A percentile compares a stretch with the other conserved stretches of the same genome.
Evolutionary conservation across 2,113 vertebrate genomes (phyloP).

Genomic region (Micronycteris hirsuta): DNA sequence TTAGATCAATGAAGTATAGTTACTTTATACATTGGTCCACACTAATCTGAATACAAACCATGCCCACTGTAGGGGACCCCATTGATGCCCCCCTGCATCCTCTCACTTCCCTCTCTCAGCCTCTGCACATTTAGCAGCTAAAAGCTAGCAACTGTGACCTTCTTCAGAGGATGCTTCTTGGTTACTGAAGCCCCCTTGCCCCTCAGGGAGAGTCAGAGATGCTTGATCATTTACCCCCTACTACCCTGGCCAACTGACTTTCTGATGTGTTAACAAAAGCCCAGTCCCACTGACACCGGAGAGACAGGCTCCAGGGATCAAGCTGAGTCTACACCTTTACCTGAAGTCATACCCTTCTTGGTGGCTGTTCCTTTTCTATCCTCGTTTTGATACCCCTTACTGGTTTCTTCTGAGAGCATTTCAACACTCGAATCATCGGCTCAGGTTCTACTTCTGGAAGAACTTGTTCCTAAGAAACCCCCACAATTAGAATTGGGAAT

Average conservation of each 20-base stretch:
- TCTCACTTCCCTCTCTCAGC: accelerated
- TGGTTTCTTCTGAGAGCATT: not conserved
- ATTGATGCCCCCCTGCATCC: not conserved
- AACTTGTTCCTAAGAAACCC: not conserved
- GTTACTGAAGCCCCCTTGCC: not conserved
- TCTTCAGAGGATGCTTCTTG: not conserved
- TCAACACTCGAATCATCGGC: not conserved
- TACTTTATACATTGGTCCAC: not conserved
- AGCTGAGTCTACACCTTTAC: not conserved
- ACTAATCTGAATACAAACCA: not conserved
- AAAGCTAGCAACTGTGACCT: not conserved
- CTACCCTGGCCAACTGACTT: not conserved
- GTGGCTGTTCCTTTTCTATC: not conserved
- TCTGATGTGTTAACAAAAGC: not conserved
- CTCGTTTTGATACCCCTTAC: not conserved
- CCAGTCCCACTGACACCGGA: not conserved
- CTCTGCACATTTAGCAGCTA: not conserved
- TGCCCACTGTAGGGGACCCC: not conserved
- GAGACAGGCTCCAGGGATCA: not conserved
- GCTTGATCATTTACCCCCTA: not conserved
- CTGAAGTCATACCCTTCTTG: not conserved
- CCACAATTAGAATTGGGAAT: not conserved
- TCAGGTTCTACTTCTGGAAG: not conserved
- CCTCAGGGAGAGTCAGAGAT: not conserved
- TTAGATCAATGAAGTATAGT: not conserved